Evolutionary conservation across 2,888 invertebrate species (phyloP), one percentile per base, ranked within the genome.

Genomic region (Tyria jacobaeae): DNA sequence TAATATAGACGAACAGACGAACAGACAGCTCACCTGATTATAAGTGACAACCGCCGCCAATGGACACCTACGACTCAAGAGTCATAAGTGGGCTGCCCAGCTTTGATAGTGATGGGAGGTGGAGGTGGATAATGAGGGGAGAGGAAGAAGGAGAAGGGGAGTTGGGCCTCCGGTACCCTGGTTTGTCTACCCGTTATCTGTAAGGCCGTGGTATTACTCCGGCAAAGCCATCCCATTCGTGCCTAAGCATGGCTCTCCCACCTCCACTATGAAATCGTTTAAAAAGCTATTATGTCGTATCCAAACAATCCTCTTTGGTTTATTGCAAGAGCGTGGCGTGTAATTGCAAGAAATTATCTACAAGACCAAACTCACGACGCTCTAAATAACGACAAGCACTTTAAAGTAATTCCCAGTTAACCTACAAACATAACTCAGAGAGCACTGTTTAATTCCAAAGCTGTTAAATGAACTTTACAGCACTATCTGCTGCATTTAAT

Each of bases 381-480:
- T 54, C 31, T 55, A 55, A 34, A 25, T 49, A 49, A 49, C 24
- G 27, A 27, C 34, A 31, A 7, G 47, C 12, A 56, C 34, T n/a
- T 25, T 10, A 54, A 54, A 37, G 14, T 51, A 56, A 53, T n/a
- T 49, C 31, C 25, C 12, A 25, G 31, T 58, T 58, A 57, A 51
- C 61, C 55, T 48, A 64, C 58, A 63, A 65, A 44, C 63, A 62
- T 68, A 73, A 76, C 59, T 68, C 57, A 53, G 56, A 58, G 57
- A 64, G 62, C 60, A 60, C 66, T 68, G 74, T 74, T 66, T 76
- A 75, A 76, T 75, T 70, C 64, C 62, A 68, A 56, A 64, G 66
- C 53, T 48, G 58, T 70, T 76, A 63, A 76, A 70, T 68, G 70
- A 75, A 73, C 76, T 52, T 35, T 6, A 47, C 27, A 54, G 47